Percentiles rank a stretch among this genome's conserved stretches.
Evolutionary conservation across 2,113 vertebrate genomes (phyloP).

Genomic region (Cettia cetti): DNA sequence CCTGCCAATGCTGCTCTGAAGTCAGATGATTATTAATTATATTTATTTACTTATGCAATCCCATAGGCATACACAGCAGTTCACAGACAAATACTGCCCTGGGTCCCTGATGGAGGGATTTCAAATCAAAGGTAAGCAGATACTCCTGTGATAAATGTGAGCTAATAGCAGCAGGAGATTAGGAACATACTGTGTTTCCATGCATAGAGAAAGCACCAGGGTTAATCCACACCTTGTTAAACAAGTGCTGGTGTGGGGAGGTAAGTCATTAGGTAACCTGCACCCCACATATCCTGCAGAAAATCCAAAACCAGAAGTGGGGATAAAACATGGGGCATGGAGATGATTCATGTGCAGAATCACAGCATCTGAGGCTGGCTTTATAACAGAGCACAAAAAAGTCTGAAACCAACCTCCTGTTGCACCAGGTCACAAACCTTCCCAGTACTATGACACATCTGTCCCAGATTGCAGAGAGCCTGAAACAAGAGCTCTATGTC

Average conservation of each 20-base stretch:
- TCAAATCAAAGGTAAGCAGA: constrained; percentile 14
- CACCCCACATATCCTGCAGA: not conserved
- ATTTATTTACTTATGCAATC: constrained; percentile 60
- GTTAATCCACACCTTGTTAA: not conserved
- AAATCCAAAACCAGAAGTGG: not conserved
- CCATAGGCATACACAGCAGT: constrained; percentile 36
- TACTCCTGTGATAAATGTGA: constrained; percentile 24
- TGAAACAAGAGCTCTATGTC: not conserved
- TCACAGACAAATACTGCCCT: not conserved
- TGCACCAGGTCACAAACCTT: not conserved
- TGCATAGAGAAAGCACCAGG: not conserved
- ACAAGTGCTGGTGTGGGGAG: not conserved
- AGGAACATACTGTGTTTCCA: not conserved
- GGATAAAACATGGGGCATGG: not conserved
- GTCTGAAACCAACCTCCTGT: not conserved
- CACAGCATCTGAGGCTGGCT: not conserved
- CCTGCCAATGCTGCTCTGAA: constrained; percentile 19
- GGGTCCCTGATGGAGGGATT: constrained; percentile 5
- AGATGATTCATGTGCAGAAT: fast-evolving
- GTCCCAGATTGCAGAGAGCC: not conserved
- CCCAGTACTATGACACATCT: not conserved
- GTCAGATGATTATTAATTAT: constrained; percentile 62
- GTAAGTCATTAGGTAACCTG: not conserved
- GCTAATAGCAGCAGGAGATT: not conserved
- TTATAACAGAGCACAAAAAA: not conserved